Evolutionary conservation across 2,113 vertebrate species (phyloP).

Genomic region (Esox niger): DNA sequence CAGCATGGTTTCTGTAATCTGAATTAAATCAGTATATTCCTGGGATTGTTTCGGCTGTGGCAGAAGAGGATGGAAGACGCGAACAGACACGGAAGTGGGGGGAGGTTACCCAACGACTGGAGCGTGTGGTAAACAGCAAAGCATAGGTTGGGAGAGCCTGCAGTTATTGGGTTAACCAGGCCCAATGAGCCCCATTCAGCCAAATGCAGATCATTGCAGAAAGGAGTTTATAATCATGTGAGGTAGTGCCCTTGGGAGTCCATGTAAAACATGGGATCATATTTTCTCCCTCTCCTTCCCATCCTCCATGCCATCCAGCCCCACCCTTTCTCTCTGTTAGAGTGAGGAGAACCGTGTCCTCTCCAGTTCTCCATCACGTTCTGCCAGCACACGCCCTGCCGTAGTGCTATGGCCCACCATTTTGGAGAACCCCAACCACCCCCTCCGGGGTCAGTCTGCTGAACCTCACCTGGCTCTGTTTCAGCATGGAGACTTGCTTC

Average conservation of each 20-base stretch:
- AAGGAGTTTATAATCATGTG: neutral
- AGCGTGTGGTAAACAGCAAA: conserved; percentile 1
- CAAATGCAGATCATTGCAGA: neutral
- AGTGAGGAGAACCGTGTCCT: no score
- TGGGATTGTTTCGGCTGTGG: neutral
- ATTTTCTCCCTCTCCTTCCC: neutral
- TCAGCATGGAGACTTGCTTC: conserved; percentile 94
- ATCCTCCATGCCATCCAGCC: neutral
- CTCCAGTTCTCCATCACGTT: neutral
- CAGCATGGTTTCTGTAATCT: conserved; percentile 9
- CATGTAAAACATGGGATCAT: neutral
- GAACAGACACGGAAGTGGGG: conserved; percentile 7
- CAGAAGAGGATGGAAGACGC: conserved; percentile 10
- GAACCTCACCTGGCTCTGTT: conserved; percentile 86
- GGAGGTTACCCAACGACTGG: neutral
- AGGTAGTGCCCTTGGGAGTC: neutral
- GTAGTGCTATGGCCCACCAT: no score
- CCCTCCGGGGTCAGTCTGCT: neutral
- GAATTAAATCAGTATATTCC: conserved; percentile 36
- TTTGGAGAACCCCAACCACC: no score
- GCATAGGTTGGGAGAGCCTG: neutral
- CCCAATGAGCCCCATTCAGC: conserved; percentile 10
- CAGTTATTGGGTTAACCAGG: conserved; percentile 19
- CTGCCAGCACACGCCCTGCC: no score
- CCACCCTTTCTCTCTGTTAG: neutral